Evolutionary conservation across 2,113 vertebrate species (phyloP).

Genomic region (Ranitomeya variabilis): DNA sequence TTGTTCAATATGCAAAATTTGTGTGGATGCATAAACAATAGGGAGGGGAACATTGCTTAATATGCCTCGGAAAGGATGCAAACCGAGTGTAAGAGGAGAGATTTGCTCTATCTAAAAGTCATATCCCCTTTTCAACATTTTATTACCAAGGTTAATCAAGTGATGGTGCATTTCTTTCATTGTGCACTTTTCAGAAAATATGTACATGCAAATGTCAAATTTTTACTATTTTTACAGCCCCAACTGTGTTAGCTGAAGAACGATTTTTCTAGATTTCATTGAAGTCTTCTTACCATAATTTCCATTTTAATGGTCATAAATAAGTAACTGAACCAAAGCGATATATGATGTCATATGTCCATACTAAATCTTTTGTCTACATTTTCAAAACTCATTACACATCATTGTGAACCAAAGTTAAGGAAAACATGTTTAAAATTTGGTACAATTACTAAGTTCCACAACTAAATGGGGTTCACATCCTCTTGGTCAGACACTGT

Average conservation of each 20-base stretch:
- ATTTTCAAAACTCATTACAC: background rate
- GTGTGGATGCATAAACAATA: constrained; percentile 5
- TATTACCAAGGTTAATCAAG: constrained; percentile 9
- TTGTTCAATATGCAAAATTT: constrained; percentile 31
- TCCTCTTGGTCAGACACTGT: too few relatives aligned
- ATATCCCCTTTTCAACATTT: background rate
- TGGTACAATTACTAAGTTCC: background rate
- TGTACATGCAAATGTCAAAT: background rate
- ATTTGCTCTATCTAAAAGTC: background rate
- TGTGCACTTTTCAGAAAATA: background rate
- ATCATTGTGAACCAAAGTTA: too few relatives aligned
- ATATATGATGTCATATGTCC: background rate
- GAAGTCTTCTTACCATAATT: background rate
- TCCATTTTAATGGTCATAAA: background rate
- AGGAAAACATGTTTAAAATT: background rate
- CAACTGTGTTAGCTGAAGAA: background rate
- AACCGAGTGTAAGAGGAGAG: background rate
- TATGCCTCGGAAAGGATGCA: background rate
- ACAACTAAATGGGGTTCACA: background rate
- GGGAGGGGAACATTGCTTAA: background rate
- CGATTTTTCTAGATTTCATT: background rate
- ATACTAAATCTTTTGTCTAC: background rate
- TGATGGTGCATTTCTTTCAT: background rate
- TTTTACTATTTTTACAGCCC: background rate
- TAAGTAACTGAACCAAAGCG: background rate